Percentiles rank a stretch among this genome's conserved stretches.
These are phyloP conservation scores for Meloe dianella DNA, from an alignment of 2,888 invertebrate genomes.

Conservation along the genomic window DNA sequence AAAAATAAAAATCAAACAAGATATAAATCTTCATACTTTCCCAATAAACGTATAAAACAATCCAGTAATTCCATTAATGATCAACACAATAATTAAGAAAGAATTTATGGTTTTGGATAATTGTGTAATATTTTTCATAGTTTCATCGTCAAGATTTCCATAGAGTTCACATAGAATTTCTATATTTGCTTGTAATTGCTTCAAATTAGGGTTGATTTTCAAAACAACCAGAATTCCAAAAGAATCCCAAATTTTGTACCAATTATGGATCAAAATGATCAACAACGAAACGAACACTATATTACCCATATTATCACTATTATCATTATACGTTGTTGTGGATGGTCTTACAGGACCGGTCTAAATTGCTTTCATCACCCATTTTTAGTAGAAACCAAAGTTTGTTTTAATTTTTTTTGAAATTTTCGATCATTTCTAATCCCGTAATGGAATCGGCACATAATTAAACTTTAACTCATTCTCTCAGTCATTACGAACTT, in stretches of 20 bases:
- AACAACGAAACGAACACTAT: background rate
- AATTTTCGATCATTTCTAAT: background rate
- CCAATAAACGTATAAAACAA: background rate
- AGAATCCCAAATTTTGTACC: background rate
- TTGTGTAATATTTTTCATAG: background rate
- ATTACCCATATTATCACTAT: background rate
- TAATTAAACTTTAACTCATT: background rate
- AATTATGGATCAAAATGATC: background rate
- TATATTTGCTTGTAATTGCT: background rate
- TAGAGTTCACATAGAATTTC: background rate
- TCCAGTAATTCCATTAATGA: background rate
- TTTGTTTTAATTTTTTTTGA: no score
- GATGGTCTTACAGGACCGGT: background rate
- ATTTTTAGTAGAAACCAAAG: no score
- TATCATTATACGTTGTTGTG: background rate
- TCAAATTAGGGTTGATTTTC: background rate
- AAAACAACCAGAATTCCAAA: background rate
- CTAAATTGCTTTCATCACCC: background rate
- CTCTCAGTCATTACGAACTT: background rate
- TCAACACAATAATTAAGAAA: background rate
- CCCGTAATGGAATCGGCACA: background rate
- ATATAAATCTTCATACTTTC: background rate
- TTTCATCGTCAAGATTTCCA: background rate
- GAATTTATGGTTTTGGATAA: background rate
- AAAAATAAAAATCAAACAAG: background rate